Evolutionary conservation across 2,888 invertebrate genomes (phyloP).

Genomic region (Lycocerus yunnanus): DNA sequence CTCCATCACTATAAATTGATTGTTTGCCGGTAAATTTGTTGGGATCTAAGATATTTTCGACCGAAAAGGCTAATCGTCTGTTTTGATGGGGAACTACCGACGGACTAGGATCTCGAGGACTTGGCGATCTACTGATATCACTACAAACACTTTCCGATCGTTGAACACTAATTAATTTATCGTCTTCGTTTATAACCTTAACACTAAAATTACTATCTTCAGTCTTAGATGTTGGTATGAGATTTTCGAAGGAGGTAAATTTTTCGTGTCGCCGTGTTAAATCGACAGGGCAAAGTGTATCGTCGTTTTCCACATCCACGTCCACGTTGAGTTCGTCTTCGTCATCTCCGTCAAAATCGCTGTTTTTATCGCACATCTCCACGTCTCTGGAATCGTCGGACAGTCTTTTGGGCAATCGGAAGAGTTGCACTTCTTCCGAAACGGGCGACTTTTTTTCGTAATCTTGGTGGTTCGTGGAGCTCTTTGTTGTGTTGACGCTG

Average conservation of each 20-base stretch:
- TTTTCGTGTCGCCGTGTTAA: constrained; percentile 53
- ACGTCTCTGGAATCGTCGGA: constrained; percentile 52
- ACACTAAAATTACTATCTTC: constrained; percentile 42
- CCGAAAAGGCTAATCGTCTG: constrained; percentile 81
- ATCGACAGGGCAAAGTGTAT: constrained; percentile 55
- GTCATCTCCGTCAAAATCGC: constrained; percentile 38
- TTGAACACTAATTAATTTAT: constrained; percentile 40
- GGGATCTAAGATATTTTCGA: constrained; percentile 89
- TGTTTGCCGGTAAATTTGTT: constrained; percentile 83
- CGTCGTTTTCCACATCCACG: constrained; percentile 55
- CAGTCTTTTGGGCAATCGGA: constrained; percentile 50
- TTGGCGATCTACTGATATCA: constrained; percentile 52
- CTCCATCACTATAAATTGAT: constrained; percentile 52
- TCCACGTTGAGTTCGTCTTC: constrained; percentile 44
- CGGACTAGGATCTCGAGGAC: constrained; percentile 53
- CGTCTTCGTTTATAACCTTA: constrained; percentile 34
- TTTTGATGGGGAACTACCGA: constrained; percentile 60
- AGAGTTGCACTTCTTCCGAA: constrained; percentile 43
- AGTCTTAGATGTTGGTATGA: constrained; percentile 42
- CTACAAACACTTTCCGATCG: constrained; percentile 57
- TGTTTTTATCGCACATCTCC: constrained; percentile 50
- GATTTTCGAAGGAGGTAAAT: constrained; percentile 45
- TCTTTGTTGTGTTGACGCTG: constrained; percentile 34
- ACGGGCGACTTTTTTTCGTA: constrained; percentile 40
- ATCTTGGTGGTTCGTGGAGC: constrained; percentile 25